phyloP scores from a whole-genome alignment of 1,140 invertebrate genomes.

The Drosophila subobscura region DNA sequence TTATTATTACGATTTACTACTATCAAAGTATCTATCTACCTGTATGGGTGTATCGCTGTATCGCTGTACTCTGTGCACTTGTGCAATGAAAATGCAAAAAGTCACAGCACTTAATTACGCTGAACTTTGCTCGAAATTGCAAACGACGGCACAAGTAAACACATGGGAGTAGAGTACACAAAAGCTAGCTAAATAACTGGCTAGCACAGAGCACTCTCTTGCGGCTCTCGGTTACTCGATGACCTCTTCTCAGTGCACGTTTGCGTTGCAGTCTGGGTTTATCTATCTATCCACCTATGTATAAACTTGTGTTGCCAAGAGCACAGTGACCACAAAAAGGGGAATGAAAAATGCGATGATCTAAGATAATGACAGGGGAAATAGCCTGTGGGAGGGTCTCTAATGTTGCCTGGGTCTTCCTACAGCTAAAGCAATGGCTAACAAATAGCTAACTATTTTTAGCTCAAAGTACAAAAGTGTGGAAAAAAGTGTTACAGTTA shows the following conservation, averaged over 20 bases:
- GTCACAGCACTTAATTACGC: slow-evolving; percentile 65
- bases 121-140: slow-evolving; percentile 73
- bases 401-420: no score
- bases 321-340: no score
- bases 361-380: no score
- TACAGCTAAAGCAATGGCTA: no score
- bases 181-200: slow-evolving; percentile 16
- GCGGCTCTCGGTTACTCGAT: slow-evolving; percentile 36
- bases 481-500: no score
- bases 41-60: neutral
- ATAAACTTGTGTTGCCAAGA: neutral
- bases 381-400: no score
- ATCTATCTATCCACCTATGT: neutral
- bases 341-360: no score
- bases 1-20: slow-evolving; percentile 36
- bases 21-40: slow-evolving; percentile 7
- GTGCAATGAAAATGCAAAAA: slow-evolving; percentile 62
- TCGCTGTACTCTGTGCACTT: slow-evolving; percentile 9
- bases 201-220: slow-evolving; percentile 20
- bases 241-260: slow-evolving; percentile 57
- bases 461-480: no score
- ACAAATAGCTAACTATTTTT: no score
- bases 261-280: slow-evolving; percentile 15
- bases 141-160: slow-evolving; percentile 19
- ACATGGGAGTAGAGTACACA: neutral